Base-by-base conservation (phyloP, 2,113 vertebrate genomes). In the Suricata suricatta region DNA sequence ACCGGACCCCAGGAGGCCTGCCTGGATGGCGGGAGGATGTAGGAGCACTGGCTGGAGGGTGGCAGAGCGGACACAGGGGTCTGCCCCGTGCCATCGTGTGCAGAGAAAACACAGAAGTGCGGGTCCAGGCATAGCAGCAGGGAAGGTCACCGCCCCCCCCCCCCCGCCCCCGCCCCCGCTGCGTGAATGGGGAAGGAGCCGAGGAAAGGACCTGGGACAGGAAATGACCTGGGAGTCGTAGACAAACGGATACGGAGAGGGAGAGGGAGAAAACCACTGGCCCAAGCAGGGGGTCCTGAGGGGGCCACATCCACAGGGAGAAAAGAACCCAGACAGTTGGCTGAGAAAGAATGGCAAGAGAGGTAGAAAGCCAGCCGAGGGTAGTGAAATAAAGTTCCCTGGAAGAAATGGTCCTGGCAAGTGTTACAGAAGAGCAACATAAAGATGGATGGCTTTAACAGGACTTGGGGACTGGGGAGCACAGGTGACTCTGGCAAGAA, bases 1-100 rank as follows among this genome's bases (percentile, higher is more conserved):
- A 29, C 4, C 0, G 3, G 8, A 5, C 10, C 12, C 69, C 7
- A 2, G 1, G 64, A 6, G 2, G 64, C 7, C 74, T 11, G 33
- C 13, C 16, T 0, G 5, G 66, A 60, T 14, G 35, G 41, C 41
- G 41, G 44, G 57, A 31, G 76, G 47, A 21, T 0, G 5, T 5
- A 52, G 71, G 52, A 29, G 31, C 0, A 2, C 60, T 15, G 10
- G 3, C 54, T 31, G 15, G 60, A 47, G 23, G n/a, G 29, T 9
- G 63, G 25, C 25, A 47, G 54, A 52, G 64, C 16, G 1, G 29
- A 35, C 27, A 2, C n/a, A 11, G n/a, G 71, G 11, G n/a, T 47
- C 90, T 29, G 64, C 15, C 14, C 54, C 12, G 4, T 44, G 16
- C 38, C 1, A 57, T 9, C 29, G n/a, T 2, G 11, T 29, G 47